These are phyloP conservation scores for Hypsopygia costalis DNA, from an alignment of 2,888 invertebrate species.

Conservation along the genomic window DNA sequence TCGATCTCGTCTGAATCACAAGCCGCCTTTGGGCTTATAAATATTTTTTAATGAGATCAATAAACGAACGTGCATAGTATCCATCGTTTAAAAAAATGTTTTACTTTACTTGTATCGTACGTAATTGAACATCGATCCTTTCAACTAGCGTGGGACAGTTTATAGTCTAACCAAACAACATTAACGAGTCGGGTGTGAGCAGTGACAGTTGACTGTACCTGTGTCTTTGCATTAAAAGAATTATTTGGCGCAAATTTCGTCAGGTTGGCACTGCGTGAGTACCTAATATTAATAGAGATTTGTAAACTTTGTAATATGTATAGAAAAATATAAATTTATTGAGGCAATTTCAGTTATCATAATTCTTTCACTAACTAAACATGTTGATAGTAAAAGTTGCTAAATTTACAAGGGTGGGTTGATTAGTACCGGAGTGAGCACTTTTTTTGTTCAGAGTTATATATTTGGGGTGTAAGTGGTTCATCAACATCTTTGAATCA, in stretches of 20 bases:
- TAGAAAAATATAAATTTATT: too few species aligned
- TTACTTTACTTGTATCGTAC: slow-evolving; percentile 2
- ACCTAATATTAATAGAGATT: too few species aligned
- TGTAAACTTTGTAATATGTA: too few species aligned
- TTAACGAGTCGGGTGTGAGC: slow-evolving; percentile 35
- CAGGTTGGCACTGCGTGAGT: background rate
- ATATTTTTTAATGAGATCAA: background rate
- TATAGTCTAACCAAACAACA: slow-evolving; percentile 35
- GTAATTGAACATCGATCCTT: slow-evolving; percentile 44
- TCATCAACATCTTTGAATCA: too few species aligned
- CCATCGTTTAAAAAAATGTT: background rate
- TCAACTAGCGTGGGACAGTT: slow-evolving; percentile 32
- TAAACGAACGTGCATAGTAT: too few species aligned
- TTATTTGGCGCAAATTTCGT: background rate
- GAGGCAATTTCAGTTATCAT: too few species aligned
- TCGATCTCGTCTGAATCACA: background rate
- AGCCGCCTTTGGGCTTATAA: background rate
- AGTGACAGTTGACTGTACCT: slow-evolving; percentile 31
- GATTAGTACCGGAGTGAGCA: too few species aligned
- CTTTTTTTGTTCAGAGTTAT: too few species aligned
- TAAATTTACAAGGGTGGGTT: too few species aligned
- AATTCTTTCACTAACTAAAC: too few species aligned
- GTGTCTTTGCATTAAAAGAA: background rate
- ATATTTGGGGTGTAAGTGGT: too few species aligned
- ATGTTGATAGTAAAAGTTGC: too few species aligned